Percentiles rank a stretch among this genome's conserved stretches.
Conservation (phyloP, 2,113 vertebrate genomes). For the Rhodinocichla rosea region DNA sequence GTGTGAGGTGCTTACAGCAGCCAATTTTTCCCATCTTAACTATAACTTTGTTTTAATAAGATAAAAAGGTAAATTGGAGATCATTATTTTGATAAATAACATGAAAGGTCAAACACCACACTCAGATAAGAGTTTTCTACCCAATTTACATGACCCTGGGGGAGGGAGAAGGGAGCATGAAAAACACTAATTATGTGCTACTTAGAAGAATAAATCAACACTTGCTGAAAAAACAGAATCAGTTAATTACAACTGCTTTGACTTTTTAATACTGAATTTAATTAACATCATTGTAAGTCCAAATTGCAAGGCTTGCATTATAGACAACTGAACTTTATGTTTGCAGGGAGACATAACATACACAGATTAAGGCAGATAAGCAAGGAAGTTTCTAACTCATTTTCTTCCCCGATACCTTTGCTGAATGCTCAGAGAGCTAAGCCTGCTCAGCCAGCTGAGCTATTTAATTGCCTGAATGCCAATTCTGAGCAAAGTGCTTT, state of each 20-base stretch:
- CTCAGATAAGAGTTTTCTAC: not conserved
- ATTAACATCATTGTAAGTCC: not conserved
- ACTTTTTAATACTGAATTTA: not conserved
- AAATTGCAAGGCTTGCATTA: not conserved
- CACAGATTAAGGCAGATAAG: not conserved
- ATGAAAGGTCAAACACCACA: not conserved
- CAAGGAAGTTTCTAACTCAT: not conserved
- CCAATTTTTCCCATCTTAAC: not conserved
- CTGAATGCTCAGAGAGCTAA: not conserved
- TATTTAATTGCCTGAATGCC: conserved; percentile 32
- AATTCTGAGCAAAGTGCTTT: conserved; percentile 38
- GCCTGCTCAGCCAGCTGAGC: conserved; percentile 5
- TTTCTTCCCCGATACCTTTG: not conserved
- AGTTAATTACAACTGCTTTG: not conserved
- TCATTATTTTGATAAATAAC: not conserved
- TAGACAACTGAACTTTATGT: not conserved
- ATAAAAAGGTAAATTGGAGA: not conserved
- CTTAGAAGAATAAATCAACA: not conserved
- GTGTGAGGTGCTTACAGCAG: not conserved
- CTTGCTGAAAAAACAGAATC: not conserved
- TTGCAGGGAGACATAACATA: not conserved
- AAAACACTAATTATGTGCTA: not conserved
- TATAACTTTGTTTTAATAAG: not conserved
- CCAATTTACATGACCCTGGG: not conserved
- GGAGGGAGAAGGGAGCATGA: not conserved